Percentiles rank a stretch among this genome's conserved stretches.
Evolutionary conservation across 2,888 invertebrate genomes (phyloP).

Genomic region (Beris morrisii): DNA sequence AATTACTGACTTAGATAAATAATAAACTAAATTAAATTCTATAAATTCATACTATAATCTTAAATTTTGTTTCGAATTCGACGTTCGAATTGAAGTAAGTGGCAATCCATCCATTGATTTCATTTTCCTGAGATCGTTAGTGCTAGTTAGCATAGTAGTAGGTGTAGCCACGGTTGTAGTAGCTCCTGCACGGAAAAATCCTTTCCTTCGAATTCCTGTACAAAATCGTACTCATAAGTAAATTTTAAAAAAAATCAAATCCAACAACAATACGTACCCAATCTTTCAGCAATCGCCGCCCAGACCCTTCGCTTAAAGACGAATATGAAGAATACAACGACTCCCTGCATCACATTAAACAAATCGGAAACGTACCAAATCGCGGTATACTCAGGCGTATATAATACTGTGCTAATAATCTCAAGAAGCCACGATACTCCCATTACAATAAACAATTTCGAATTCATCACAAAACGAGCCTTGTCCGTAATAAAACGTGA

Average conservation of each 20-base stretch:
- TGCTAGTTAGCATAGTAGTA: slow-evolving; percentile 33
- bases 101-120: slow-evolving; percentile 23
- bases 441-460: slow-evolving; percentile 78
- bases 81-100: slow-evolving; percentile 16
- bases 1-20: too few species aligned
- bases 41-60: not conserved
- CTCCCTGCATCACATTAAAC: slow-evolving; percentile 71
- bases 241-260: not conserved
- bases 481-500: slow-evolving; percentile 67
- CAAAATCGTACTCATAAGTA: not conserved
- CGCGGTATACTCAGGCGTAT: slow-evolving; percentile 54
- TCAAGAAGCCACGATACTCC: slow-evolving; percentile 75
- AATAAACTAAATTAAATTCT: too few species aligned
- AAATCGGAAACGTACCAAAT: slow-evolving; percentile 62
- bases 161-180: slow-evolving; percentile 32
- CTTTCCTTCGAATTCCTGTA: slow-evolving; percentile 9
- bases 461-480: slow-evolving; percentile 70
- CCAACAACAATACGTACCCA: slow-evolving; percentile 13
- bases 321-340: slow-evolving; percentile 72
- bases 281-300: slow-evolving; percentile 49
- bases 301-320: slow-evolving; percentile 70
- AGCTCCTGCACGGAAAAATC: slow-evolving; percentile 13
- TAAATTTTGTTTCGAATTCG: slow-evolving; percentile 15
- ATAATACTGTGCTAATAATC: slow-evolving; percentile 62
- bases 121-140: slow-evolving; percentile 17